These are phyloP conservation scores for Cyprinella venusta DNA, from an alignment of 2,797 vertebrate species.

Conservation along the genomic window DNA sequence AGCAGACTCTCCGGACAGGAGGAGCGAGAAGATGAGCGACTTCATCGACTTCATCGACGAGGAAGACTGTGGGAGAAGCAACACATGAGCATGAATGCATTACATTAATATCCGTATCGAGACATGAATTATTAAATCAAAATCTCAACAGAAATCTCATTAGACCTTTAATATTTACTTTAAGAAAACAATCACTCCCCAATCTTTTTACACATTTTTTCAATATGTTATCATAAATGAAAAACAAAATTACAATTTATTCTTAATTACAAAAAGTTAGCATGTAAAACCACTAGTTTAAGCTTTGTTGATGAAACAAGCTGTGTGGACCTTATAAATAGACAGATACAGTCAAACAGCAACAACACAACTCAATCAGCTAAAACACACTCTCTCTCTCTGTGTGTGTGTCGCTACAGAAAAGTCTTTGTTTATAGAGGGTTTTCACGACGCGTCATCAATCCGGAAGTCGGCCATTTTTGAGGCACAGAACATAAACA, in stretches of 20 bases:
- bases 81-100: background rate
- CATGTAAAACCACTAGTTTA: background rate
- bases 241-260: too few relatives aligned
- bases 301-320: background rate
- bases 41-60: background rate
- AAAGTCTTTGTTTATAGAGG: constrained; percentile 28
- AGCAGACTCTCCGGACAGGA: constrained; percentile 65
- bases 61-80: background rate
- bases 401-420: background rate
- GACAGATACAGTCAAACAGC: background rate
- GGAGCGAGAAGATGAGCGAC: constrained; percentile 34
- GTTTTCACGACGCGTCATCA: too few relatives aligned
- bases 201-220: background rate
- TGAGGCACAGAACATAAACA: too few relatives aligned
- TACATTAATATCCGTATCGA: background rate
- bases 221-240: too few relatives aligned
- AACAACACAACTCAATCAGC: background rate
- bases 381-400: too few relatives aligned
- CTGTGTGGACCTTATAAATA: background rate
- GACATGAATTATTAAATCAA: background rate
- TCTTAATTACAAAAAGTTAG: background rate
- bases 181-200: background rate
- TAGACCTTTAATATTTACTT: background rate
- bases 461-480: too few relatives aligned
- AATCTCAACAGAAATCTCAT: constrained; percentile 28